Percentiles rank a stretch among this genome's conserved stretches.
Conservation (phyloP, 2,888 invertebrate genomes). For the Drosophila multiciliata region DNA sequence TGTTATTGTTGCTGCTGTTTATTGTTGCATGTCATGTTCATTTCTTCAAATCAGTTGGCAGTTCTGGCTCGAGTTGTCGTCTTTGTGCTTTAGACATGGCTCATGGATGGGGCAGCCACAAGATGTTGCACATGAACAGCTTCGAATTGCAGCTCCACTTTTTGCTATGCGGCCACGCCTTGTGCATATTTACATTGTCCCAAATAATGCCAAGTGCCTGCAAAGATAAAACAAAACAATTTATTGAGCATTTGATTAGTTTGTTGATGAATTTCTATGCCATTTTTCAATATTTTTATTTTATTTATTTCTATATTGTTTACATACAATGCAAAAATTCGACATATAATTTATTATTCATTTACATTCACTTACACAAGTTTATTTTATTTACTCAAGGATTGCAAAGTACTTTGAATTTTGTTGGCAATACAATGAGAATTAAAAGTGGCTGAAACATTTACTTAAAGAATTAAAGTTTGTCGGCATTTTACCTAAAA, state of each 20-base stretch:
- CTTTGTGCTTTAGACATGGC: conserved; percentile 35
- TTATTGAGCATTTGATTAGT: conserved; percentile 1
- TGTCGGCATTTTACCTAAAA: too few relatives aligned
- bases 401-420: too few relatives aligned
- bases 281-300: background rate
- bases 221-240: conserved; percentile 29
- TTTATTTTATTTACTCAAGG: background rate
- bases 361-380: too few relatives aligned
- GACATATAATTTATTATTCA: too few relatives aligned
- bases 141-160: conserved; percentile 49
- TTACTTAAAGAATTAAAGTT: background rate
- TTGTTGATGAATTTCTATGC: background rate
- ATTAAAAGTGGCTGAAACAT: fast-evolving
- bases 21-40: conserved; percentile 49
- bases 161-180: conserved; percentile 49
- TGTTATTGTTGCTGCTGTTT: conserved; percentile 46
- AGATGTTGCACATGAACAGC: conserved; percentile 47
- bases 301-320: background rate
- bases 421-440: background rate
- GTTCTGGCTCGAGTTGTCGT: conserved; percentile 26
- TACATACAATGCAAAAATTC: too few relatives aligned
- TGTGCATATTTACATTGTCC: conserved; percentile 65
- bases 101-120: conserved; percentile 43
- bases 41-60: conserved; percentile 57
- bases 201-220: conserved; percentile 66